These are phyloP conservation scores for Loriculus beryllinus DNA, from an alignment of 2,797 vertebrate genomes.

Conservation along the genomic window DNA sequence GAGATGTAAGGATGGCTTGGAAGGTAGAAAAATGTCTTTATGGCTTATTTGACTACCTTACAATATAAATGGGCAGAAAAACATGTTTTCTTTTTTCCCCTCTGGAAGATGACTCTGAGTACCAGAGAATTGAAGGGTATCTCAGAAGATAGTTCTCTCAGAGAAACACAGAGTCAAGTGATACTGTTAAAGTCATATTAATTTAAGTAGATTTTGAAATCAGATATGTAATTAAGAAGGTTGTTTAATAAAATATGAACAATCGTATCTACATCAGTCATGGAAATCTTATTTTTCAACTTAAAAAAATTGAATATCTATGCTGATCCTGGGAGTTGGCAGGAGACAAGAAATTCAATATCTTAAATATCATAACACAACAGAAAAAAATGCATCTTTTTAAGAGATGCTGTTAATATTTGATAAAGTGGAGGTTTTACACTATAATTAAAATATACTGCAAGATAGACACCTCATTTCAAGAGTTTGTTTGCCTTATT, in stretches of 20 bases:
- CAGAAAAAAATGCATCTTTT: background rate
- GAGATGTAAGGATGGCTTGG: background rate
- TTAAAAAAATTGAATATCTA: rapidly evolving
- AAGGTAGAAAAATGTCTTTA: background rate
- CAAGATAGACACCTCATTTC: too few species aligned
- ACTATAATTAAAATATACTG: background rate
- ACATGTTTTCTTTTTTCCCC: background rate
- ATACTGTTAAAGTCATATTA: background rate
- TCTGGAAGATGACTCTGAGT: background rate
- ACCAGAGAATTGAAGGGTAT: background rate
- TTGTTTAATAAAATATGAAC: background rate
- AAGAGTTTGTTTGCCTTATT: background rate
- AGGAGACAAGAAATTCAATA: background rate
- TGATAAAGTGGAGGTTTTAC: background rate
- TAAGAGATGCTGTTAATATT: background rate
- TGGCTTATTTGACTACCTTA: background rate
- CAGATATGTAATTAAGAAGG: background rate
- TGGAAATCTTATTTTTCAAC: background rate
- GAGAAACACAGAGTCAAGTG: background rate
- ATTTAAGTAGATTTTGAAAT: background rate
- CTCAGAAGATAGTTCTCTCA: background rate
- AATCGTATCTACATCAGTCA: background rate
- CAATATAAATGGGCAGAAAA: background rate
- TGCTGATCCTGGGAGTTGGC: background rate
- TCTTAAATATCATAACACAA: background rate